Conservation (phyloP, 2,113 vertebrate species). For the Anser cygnoides region DNA sequence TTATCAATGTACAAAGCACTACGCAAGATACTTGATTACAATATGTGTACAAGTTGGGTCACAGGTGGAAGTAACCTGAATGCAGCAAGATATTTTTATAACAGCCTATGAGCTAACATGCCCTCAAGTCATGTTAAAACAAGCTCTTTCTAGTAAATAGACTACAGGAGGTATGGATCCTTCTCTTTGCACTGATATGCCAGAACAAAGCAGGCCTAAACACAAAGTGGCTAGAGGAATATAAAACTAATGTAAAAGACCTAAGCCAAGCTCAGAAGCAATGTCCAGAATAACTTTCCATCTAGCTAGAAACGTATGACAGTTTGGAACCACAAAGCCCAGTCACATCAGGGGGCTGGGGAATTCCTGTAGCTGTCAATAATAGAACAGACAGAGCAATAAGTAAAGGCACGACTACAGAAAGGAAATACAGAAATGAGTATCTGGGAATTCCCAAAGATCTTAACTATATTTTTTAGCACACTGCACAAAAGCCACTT, state of each 20-base stretch:
- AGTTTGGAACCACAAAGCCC: not conserved
- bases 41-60: not conserved
- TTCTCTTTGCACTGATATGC: not conserved
- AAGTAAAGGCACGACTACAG: not conserved
- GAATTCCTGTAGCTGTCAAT: not conserved
- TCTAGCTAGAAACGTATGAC: not conserved
- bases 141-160: not conserved
- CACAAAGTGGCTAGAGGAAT: not conserved
- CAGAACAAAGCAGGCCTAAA: not conserved
- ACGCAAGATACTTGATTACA: not conserved
- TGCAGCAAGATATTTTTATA: not conserved
- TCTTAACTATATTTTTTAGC: not conserved
- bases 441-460: not conserved
- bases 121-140: not conserved
- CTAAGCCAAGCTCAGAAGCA: not conserved
- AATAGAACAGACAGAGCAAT: not conserved
- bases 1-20: not conserved
- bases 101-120: not conserved
- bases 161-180: not conserved
- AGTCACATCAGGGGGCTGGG: accelerated
- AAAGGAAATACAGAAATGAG: not conserved
- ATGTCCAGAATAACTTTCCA: not conserved
- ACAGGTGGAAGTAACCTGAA: not conserved
- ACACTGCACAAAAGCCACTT: not conserved
- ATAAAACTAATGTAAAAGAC: not conserved